Percentiles rank a stretch among this genome's conserved stretches.
These are phyloP conservation scores for Microtus pennsylvanicus DNA, from an alignment of 2,113 vertebrate genomes.

Conservation along the genomic window DNA sequence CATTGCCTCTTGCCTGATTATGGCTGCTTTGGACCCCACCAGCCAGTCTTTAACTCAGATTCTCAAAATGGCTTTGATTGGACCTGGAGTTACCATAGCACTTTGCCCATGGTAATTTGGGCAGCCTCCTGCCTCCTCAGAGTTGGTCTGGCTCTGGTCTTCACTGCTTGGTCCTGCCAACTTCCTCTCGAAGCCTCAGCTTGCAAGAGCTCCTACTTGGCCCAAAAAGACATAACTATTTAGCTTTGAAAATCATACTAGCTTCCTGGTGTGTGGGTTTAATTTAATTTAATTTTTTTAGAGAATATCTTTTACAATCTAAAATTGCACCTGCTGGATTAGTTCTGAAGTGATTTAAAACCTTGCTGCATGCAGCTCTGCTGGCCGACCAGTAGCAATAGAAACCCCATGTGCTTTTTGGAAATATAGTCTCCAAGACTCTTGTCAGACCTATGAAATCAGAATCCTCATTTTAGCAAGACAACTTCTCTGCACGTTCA, in stretches of 20 bases:
- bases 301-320: slow-evolving; percentile 30
- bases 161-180: neutral
- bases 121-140: neutral
- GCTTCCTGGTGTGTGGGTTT: slow-evolving; percentile 47
- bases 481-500: neutral
- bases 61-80: neutral
- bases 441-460: neutral
- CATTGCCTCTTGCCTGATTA: neutral
- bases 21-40: neutral
- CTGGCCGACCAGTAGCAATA: neutral
- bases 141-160: neutral
- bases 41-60: neutral
- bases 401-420: neutral
- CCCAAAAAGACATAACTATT: slow-evolving; percentile 14
- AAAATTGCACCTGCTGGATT: slow-evolving; percentile 19
- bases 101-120: neutral
- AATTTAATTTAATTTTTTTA: slow-evolving; percentile 39
- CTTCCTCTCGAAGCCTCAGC: slow-evolving; percentile 9
- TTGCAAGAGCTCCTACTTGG: slow-evolving; percentile 38
- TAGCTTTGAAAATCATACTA: slow-evolving; percentile 46
- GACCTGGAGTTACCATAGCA: neutral
- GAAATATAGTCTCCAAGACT: neutral
- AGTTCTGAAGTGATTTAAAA: slow-evolving; percentile 7
- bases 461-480: neutral
- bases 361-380: neutral